Evolutionary conservation across 1,140 invertebrate genomes (phyloP).

Genomic region (Branchinecta lynchi): DNA sequence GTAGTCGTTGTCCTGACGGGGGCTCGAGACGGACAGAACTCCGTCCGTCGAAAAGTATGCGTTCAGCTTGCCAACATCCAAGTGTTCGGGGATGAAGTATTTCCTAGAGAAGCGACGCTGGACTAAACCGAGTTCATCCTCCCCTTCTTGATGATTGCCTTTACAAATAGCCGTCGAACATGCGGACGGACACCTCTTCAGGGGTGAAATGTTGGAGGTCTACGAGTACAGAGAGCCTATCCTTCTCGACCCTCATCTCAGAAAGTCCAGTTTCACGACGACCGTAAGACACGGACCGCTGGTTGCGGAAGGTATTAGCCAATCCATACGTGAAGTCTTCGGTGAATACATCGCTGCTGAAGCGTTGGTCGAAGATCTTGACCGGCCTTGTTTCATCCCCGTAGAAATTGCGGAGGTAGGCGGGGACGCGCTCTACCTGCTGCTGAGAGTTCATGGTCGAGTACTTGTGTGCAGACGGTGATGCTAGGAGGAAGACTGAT

Average conservation of each 20-base stretch:
- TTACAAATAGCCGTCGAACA: not conserved
- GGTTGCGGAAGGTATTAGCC: not conserved
- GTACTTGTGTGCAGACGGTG: too few species aligned
- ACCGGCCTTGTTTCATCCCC: too few species aligned
- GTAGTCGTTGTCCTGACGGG: not conserved
- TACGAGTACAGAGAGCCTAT: not conserved
- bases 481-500: too few species aligned
- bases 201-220: not conserved
- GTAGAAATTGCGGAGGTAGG: too few species aligned
- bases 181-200: not conserved
- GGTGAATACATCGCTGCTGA: too few species aligned
- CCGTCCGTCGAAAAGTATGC: not conserved
- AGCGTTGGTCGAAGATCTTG: too few species aligned
- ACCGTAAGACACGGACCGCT: not conserved
- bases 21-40: not conserved
- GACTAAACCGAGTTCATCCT: not conserved
- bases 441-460: too few species aligned
- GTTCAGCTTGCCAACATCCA: not conserved
- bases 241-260: not conserved
- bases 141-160: not conserved
- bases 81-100: not conserved
- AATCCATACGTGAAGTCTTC: too few species aligned
- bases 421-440: too few species aligned
- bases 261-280: not conserved
- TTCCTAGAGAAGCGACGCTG: not conserved